Conservation (phyloP, 2,888 invertebrate species). For the Cordilura impudica region DNA sequence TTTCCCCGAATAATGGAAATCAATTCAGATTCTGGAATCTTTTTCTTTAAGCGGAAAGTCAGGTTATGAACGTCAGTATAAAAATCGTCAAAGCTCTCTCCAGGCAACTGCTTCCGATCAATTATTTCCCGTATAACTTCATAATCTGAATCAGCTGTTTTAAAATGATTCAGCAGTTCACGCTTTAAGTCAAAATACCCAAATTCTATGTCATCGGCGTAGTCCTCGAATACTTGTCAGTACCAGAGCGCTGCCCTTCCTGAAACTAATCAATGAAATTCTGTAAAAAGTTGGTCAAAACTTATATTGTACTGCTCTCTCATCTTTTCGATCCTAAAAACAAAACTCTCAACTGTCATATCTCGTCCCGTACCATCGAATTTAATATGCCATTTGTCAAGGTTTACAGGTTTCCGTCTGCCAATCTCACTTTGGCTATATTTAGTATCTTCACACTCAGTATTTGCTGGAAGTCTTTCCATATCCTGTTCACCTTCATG, state of each 20-base stretch:
- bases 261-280: too few relatives aligned
- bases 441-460: neutral
- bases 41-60: conserved; percentile 5
- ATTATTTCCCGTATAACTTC: conserved; percentile 18
- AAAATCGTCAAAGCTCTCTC: conserved; percentile 32
- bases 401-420: neutral
- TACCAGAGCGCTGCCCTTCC: too few relatives aligned
- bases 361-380: conserved; percentile 9
- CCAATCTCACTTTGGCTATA: neutral
- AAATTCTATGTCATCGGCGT: neutral
- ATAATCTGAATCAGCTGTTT: neutral
- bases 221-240: too few relatives aligned
- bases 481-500: too few relatives aligned
- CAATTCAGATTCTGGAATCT: conserved; percentile 35
- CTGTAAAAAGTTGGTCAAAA: too few relatives aligned
- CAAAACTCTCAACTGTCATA: conserved; percentile 33
- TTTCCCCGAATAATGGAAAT: too few relatives aligned
- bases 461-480: too few relatives aligned
- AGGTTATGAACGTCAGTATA: conserved; percentile 29
- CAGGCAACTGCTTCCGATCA: conserved; percentile 7
- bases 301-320: conserved; percentile 24
- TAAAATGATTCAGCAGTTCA: conserved; percentile 3
- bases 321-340: conserved; percentile 28
- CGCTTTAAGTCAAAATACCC: conserved; percentile 10
- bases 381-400: neutral